Base-by-base conservation (phyloP, 2,797 vertebrate species). In the Sebastes trivittatus region DNA sequence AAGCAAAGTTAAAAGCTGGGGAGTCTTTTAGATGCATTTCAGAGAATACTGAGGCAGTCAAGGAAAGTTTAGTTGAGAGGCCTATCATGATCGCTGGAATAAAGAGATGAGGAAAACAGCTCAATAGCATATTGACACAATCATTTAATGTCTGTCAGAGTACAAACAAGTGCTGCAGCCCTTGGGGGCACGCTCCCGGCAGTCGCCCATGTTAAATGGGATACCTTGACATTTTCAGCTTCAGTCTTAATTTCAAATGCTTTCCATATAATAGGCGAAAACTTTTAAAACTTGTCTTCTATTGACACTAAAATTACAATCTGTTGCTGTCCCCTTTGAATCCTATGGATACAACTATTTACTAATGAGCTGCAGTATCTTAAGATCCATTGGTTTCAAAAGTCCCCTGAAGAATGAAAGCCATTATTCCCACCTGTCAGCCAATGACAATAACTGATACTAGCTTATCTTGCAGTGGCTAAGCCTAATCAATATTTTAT, bases 41-140 rank as follows among this genome's bases (percentile, higher is more conserved):
- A 2, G 22, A 78, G 30, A 32, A 64, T n/a, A 74, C 75, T 74
- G 34, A 62, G 23, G 62, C 29, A 63, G n/a, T 9, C 61, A 81
- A 74, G 70, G 69, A 77, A 82, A 77, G 77, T 71, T 10, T 11
- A 59, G 72, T 58, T 77, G 70, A 49, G 60, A 63, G 29, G 30
- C 14, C 42, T 63, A 56, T 80, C 77, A 62, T 77, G 76, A 90
- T 80, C 25, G 5, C 36, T 62, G 54, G 46, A 83, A 80, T 86
- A 89, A 84, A 87, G 76, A 86, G 79, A 78, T 36, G 70, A 82
- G 79, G 72, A 89, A 92, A 92, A 88, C 86, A 79, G 69, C 84
- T 91, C 89, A 83, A 87, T 91, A 77, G 71, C 72, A 58, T 89
- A 89, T 92, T 18, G 79, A 90, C 87, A 76, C 6, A 1, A 63